Evolutionary conservation across 2,113 vertebrate genomes (phyloP), one percentile per base, ranked within the genome.

Genomic region (Jaculus jaculus): DNA sequence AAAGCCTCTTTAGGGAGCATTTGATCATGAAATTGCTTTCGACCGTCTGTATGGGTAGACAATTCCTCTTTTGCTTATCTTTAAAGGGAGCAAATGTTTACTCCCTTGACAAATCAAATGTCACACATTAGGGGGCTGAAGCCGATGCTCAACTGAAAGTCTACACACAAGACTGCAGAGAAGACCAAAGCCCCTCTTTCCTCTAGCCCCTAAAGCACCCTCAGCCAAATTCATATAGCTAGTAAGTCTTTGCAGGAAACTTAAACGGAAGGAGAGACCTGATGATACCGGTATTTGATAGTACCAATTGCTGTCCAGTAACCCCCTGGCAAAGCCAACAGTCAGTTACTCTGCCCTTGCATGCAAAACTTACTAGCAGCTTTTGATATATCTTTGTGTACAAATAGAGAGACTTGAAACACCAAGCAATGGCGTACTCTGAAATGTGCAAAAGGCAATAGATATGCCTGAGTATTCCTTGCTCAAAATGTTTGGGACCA

Each of bases 401-500:
- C 73, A 37, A 58, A 32, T 51, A 66, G n/a, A 39, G 4, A 74
- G 28, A 5, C 47, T 58, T 51, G 42, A 6, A 82, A 12, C 5
- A 71, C 15, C 81, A 30, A 17, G 21, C 34, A 79, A 66, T 91
- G 34, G 91, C 10, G 92, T 89, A 89, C 60, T 21, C n/a, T 89
- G 37, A 34, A 94, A 32, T n/a, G 77, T 37, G 17, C 42, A 75
- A 84, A 26, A 94, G 6, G 69, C 20, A 96, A 93, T 54, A 60
- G 5, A 32, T 7, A 74, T 47, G 15, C 9, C 51, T 63, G 18
- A 73, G 4, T 89, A 89, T 23, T 65, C 34, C 17, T 72, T 65
- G 73, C 54, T 26, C 47, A 63, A 82, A 74, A 68, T 58, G 7
- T 8, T 74, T 54, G n/a, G 34, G 28, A 66, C 23, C 26, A 82